phyloP scores from a whole-genome alignment of 2,888 invertebrate species.

The Onchidella celtica region DNA sequence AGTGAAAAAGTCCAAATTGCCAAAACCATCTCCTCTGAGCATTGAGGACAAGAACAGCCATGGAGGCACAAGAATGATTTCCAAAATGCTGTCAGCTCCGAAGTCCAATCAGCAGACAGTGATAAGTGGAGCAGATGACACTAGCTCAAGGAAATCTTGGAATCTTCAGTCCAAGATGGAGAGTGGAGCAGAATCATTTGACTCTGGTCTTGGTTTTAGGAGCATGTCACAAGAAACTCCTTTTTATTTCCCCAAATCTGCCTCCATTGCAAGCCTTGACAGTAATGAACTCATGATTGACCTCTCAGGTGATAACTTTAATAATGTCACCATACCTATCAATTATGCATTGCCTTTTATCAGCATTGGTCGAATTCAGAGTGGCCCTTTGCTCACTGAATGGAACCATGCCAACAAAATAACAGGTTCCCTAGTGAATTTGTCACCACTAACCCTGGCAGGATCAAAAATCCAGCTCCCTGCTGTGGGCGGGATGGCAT shows the following conservation, averaged over 20 bases:
- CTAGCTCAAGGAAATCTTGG: constrained; percentile 6
- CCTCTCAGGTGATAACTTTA: constrained; percentile 48
- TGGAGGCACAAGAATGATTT: neutral
- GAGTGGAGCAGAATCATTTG: constrained; percentile 34
- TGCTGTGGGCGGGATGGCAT: constrained; percentile 23
- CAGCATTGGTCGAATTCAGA: constrained; percentile 23
- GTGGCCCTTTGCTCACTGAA: constrained; percentile 36
- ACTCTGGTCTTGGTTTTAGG: constrained; percentile 37
- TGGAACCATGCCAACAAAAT: constrained; percentile 33
- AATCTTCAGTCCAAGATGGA: constrained; percentile 21
- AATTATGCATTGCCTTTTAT: constrained; percentile 40
- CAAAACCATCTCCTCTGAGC: constrained; percentile 41
- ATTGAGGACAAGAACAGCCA: constrained; percentile 32
- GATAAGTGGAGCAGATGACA: constrained; percentile 8
- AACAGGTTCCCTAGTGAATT: constrained; percentile 21
- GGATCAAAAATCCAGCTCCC: constrained; percentile 53
- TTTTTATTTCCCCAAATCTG: constrained; percentile 30
- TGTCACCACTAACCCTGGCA: constrained; percentile 45
- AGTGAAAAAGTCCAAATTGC: constrained; percentile 18
- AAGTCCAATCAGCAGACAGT: constrained; percentile 16
- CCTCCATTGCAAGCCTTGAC: constrained; percentile 36
- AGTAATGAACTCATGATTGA: constrained; percentile 45
- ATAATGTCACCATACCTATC: constrained; percentile 51
- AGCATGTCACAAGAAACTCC: constrained; percentile 54
- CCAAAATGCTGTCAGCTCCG: constrained; percentile 22